phyloP scores from a whole-genome alignment of 2,888 invertebrate species.

The Sepiola atlantica region DNA sequence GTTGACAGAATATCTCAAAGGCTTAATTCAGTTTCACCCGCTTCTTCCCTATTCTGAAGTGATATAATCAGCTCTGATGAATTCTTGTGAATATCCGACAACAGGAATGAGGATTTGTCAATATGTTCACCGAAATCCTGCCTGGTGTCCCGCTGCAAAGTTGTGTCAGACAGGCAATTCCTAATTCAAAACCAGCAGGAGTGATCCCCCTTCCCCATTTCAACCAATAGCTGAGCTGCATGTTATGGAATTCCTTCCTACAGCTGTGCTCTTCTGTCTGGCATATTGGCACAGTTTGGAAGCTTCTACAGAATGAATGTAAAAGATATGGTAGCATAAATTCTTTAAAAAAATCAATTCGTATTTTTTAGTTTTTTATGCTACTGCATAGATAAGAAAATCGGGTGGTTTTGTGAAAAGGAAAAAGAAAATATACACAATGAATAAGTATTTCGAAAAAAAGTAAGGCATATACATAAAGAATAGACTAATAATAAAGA shows the following conservation, averaged over 20 bases:
- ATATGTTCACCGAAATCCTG: neutral
- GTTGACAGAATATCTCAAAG: neutral
- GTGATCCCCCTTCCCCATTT: neutral
- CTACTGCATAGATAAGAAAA: neutral
- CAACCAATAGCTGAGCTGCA: slow-evolving; percentile 18
- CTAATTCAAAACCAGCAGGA: slow-evolving; percentile 10
- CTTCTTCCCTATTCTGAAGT: neutral
- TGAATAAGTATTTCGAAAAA: no score
- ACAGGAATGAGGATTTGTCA: slow-evolving; percentile 20
- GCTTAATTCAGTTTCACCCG: neutral
- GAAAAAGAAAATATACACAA: neutral
- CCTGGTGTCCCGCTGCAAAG: slow-evolving; percentile 18
- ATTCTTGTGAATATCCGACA: neutral
- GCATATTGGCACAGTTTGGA: neutral
- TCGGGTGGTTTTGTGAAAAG: neutral
- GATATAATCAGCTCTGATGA: slow-evolving; percentile 1
- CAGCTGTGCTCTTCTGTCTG: slow-evolving; percentile 32
- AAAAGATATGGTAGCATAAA: neutral
- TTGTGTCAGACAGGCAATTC: neutral
- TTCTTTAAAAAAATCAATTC: neutral
- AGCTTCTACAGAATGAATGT: neutral
- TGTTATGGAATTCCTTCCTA: slow-evolving; percentile 32
- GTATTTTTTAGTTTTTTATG: neutral
- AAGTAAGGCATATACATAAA: no score
- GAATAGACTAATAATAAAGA: no score